These are phyloP conservation scores for Loris lydekkerianus DNA, from an alignment of 2,797 vertebrate species.

Conservation along the genomic window DNA sequence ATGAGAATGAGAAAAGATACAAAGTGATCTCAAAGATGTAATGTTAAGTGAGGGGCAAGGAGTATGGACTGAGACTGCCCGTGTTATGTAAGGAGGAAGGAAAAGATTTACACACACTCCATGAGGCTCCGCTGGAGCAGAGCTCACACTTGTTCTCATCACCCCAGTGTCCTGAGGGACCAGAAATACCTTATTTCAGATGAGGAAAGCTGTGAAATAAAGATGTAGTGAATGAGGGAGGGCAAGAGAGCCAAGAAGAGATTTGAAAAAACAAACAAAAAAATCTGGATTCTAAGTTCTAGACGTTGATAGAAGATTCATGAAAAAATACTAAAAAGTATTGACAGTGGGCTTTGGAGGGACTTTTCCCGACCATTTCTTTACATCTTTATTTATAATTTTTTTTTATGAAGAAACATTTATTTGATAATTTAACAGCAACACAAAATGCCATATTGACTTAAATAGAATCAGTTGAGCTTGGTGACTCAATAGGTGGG, in stretches of 20 bases:
- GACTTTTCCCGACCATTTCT: not conserved
- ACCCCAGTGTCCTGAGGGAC: not conserved
- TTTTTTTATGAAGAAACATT: not conserved
- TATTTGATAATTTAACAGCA: slow-evolving; percentile 44
- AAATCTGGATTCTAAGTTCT: slow-evolving; percentile 3
- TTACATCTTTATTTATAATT: not conserved
- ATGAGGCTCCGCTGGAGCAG: not conserved
- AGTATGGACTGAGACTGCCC: not conserved
- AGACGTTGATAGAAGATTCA: slow-evolving; percentile 20
- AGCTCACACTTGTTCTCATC: not conserved
- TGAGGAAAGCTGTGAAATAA: not conserved
- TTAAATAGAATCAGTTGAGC: not conserved
- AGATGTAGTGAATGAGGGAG: not conserved
- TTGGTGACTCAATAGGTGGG: not conserved
- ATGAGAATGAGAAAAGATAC: not conserved
- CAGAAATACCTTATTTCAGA: not conserved
- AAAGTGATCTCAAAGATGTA: not conserved
- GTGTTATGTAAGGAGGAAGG: not conserved
- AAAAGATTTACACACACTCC: not conserved
- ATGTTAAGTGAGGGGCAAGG: not conserved
- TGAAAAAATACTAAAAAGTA: not conserved
- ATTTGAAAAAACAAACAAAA: not conserved
- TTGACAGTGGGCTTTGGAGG: not conserved
- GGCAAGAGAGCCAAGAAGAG: not conserved
- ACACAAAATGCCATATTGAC: slow-evolving; percentile 2